phyloP scores from a whole-genome alignment of 1,140 invertebrate genomes.

The Wasmannia auropunctata region DNA sequence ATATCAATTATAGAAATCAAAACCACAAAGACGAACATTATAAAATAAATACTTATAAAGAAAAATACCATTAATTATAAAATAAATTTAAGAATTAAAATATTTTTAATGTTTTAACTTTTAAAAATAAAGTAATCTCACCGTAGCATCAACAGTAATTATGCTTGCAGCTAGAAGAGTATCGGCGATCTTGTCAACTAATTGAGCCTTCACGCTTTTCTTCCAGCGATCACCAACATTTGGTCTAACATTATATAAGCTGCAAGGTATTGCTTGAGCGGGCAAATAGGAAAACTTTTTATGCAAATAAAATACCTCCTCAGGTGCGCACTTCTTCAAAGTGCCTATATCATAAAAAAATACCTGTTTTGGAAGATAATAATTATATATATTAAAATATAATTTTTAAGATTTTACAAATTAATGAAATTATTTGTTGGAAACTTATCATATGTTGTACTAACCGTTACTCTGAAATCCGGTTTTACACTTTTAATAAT shows the following conservation, averaged over 20 bases:
- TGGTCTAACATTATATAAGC: constrained; percentile 77
- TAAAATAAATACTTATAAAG: no score
- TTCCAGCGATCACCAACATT: constrained; percentile 69
- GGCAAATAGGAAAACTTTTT: constrained; percentile 76
- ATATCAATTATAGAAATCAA: neutral
- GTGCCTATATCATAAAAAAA: constrained; percentile 83
- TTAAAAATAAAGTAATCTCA: constrained; percentile 55
- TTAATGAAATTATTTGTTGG: constrained; percentile 1
- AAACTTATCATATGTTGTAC: constrained; percentile 48
- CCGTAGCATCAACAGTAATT: constrained; percentile 58
- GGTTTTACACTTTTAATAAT: constrained; percentile 77
- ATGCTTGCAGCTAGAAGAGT: constrained; percentile 70
- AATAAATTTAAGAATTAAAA: neutral
- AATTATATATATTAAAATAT: constrained; percentile 6
- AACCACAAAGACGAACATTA: no score
- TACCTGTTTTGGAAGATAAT: constrained; percentile 74
- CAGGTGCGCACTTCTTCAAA: constrained; percentile 71
- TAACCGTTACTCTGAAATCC: constrained; percentile 73
- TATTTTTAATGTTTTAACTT: neutral
- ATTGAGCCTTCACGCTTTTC: constrained; percentile 51
- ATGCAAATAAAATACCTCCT: constrained; percentile 77
- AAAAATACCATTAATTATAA: neutral
- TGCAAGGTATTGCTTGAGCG: constrained; percentile 81
- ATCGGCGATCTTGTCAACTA: constrained; percentile 55
- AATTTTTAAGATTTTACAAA: neutral